phyloP scores from a whole-genome alignment of 2,113 vertebrate species.

The Anas platyrhynchos region DNA sequence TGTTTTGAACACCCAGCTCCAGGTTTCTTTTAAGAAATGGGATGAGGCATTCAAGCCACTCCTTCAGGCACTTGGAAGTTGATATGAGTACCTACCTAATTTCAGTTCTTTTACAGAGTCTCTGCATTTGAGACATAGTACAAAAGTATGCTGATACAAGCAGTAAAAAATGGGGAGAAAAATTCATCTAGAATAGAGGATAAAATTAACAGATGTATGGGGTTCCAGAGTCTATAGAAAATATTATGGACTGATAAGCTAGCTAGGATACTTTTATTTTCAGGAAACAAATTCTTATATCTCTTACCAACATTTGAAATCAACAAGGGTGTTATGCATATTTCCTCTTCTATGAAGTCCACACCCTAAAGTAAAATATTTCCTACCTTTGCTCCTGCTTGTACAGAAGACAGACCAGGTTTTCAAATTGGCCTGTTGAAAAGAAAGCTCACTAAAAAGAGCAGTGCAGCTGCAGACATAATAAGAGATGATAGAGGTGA shows the following conservation, averaged over 20 bases:
- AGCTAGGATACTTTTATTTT: background rate
- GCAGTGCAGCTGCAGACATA: slow-evolving; percentile 28
- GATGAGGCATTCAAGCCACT: background rate
- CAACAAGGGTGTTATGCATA: background rate
- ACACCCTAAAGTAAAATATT: background rate
- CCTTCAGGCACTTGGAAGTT: background rate
- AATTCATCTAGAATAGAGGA: background rate
- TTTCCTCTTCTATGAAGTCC: background rate
- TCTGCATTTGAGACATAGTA: background rate
- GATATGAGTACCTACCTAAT: background rate
- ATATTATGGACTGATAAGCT: background rate
- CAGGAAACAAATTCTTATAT: background rate
- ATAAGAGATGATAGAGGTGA: slow-evolving; percentile 58
- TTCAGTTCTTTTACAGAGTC: background rate
- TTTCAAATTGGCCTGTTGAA: slow-evolving; percentile 42
- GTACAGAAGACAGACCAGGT: slow-evolving; percentile 18
- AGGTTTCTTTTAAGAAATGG: background rate
- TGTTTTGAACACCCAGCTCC: background rate
- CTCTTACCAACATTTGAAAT: background rate
- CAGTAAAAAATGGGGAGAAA: background rate
- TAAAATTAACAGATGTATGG: background rate
- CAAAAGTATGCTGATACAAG: background rate
- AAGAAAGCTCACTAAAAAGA: slow-evolving; percentile 54
- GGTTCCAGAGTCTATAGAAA: slow-evolving; percentile 1
- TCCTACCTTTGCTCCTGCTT: background rate